phyloP scores from a whole-genome alignment of 2,113 vertebrate species.

The Columba janthina region DNA sequence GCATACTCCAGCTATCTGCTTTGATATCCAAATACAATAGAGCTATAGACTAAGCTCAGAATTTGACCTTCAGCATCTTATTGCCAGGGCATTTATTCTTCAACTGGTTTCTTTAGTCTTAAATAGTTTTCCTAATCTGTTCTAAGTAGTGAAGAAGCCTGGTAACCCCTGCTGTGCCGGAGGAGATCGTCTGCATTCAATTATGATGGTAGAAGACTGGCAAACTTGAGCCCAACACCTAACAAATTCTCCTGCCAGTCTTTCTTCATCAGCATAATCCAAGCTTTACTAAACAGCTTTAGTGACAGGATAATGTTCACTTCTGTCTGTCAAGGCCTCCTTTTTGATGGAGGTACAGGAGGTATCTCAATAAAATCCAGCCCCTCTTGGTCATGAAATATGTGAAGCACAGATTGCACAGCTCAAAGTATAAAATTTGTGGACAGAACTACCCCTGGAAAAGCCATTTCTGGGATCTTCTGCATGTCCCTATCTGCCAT shows the following conservation, averaged over 20 bases:
- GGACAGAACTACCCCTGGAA: not conserved
- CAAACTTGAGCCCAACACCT: not conserved
- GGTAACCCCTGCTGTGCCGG: not conserved
- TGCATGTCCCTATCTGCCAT: not conserved
- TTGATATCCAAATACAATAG: conserved; percentile 34
- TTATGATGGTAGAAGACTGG: not conserved
- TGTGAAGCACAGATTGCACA: not conserved
- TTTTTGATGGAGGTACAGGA: not conserved
- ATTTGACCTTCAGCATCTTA: conserved; percentile 42
- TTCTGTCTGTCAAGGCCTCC: not conserved
- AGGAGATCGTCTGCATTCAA: not conserved
- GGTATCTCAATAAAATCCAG: not conserved
- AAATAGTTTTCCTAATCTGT: not conserved
- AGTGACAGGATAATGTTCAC: not conserved
- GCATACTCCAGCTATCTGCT: conserved; percentile 45
- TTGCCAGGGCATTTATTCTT: not conserved
- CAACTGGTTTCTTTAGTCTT: not conserved
- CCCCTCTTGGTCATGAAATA: not conserved
- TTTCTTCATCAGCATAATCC: not conserved
- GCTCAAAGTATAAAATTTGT: not conserved
- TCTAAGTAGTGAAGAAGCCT: not conserved
- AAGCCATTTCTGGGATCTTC: not conserved
- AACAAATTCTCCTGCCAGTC: not conserved
- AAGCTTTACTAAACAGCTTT: not conserved
- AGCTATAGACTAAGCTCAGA: not conserved